A percentile compares a stretch with the other conserved stretches of the same genome.
These are phyloP conservation scores for Indicator indicator DNA, from an alignment of 2,113 vertebrate species.

Conservation along the genomic window DNA sequence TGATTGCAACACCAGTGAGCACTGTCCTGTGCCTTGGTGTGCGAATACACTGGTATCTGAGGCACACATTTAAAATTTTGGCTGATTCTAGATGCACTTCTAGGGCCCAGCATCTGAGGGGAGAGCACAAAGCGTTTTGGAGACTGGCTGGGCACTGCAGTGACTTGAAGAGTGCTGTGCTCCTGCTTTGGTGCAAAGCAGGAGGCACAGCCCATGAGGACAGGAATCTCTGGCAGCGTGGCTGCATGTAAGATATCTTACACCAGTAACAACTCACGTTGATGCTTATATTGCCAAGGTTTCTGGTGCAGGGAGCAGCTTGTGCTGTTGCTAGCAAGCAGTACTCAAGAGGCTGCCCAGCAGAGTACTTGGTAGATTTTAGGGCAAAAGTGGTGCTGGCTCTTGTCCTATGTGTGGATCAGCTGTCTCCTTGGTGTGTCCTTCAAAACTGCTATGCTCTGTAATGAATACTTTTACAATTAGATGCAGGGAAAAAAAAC, in stretches of 20 bases:
- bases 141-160: not conserved
- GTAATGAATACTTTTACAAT: not conserved
- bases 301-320: not conserved
- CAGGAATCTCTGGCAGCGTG: not conserved
- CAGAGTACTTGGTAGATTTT: not conserved
- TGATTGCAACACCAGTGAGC: not conserved
- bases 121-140: not conserved
- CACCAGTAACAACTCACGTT: not conserved
- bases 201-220: rapidly evolving
- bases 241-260: not conserved
- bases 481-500: not conserved
- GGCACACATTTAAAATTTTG: not conserved
- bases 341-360: not conserved
- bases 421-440: not conserved
- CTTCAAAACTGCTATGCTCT: not conserved
- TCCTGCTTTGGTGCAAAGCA: not conserved
- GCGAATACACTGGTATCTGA: not conserved
- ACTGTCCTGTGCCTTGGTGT: too few species aligned
- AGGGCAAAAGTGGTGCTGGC: not conserved
- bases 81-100: not conserved
- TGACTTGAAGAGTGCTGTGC: not conserved
- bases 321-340: not conserved
- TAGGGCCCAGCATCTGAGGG: not conserved
- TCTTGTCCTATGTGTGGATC: not conserved
- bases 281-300: not conserved